A percentile compares a stretch with the other conserved stretches of the same genome.
Conservation (phyloP, 2,888 invertebrate species). For the Nowickia ferox region DNA sequence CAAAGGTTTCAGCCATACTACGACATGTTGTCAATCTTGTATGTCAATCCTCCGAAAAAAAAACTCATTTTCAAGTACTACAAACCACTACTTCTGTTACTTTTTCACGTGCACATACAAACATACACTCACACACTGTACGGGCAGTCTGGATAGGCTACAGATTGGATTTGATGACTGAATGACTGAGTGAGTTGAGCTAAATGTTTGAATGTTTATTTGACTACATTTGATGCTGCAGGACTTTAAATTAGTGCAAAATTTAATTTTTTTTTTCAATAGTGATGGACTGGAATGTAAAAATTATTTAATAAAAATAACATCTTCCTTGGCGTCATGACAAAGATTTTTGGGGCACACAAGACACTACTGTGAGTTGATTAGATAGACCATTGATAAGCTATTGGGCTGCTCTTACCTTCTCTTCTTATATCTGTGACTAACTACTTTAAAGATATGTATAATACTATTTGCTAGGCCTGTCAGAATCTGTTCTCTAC, state of each 20-base stretch:
- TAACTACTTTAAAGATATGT: too few species aligned
- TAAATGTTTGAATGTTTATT: conserved; percentile 73
- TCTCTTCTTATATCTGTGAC: too few species aligned
- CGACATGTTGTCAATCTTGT: conserved; percentile 83
- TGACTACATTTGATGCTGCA: conserved; percentile 40
- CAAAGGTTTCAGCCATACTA: conserved; percentile 80
- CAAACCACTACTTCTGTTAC: conserved; percentile 55
- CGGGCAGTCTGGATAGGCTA: conserved; percentile 43
- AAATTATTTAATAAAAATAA: too few species aligned
- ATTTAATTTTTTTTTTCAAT: too few species aligned
- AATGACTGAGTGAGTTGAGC: conserved; percentile 54
- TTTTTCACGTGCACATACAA: conserved; percentile 1
- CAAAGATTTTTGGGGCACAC: too few species aligned
- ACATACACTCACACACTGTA: conserved; percentile 2
- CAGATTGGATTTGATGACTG: conserved; percentile 64
- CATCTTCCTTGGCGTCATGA: too few species aligned
- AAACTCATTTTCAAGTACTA: conserved; percentile 65
- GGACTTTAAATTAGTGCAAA: conserved; percentile 26
- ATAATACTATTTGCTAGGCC: too few species aligned
- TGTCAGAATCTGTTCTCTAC: too few species aligned
- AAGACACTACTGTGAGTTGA: too few species aligned
- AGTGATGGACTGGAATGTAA: too few species aligned
- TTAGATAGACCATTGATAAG: too few species aligned
- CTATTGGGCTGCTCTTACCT: too few species aligned
- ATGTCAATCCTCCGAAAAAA: conserved; percentile 76